A percentile compares a stretch with the other conserved stretches of the same genome.
Conservation (phyloP, 2,113 vertebrate species). For the Bufo gargarizans region DNA sequence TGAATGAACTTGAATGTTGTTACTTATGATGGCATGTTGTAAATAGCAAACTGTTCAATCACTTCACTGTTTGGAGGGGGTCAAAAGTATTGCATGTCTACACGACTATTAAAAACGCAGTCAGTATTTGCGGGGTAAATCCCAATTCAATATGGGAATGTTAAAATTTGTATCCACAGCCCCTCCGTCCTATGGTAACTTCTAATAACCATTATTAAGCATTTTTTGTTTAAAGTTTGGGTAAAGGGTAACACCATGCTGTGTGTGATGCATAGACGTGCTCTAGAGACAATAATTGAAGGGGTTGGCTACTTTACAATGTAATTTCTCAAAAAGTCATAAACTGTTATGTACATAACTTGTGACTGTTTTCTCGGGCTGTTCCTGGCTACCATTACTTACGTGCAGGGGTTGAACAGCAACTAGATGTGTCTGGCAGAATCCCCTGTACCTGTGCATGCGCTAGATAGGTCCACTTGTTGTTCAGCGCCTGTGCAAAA, state of each 20-base stretch:
- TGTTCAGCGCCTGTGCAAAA: too few species aligned
- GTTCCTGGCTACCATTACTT: too few species aligned
- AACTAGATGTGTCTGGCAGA: too few species aligned
- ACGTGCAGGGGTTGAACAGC: too few species aligned
- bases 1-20: constrained; percentile 76
- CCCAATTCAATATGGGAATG: neutral
- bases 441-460: too few species aligned
- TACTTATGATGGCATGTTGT: constrained; percentile 67
- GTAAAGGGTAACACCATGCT: neutral
- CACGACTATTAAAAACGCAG: neutral
- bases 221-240: neutral
- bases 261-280: neutral
- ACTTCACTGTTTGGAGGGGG: neutral
- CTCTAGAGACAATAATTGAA: neutral
- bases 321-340: too few species aligned
- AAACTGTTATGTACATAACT: too few species aligned
- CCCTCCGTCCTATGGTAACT: neutral
- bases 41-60: constrained; percentile 67
- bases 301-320: too few species aligned
- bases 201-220: neutral
- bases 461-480: too few species aligned
- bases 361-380: too few species aligned
- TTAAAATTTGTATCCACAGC: neutral
- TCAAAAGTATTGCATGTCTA: constrained; percentile 5
- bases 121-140: neutral